Evolutionary conservation across 1,140 invertebrate genomes (phyloP).

Genomic region (Lepidostoma basale): DNA sequence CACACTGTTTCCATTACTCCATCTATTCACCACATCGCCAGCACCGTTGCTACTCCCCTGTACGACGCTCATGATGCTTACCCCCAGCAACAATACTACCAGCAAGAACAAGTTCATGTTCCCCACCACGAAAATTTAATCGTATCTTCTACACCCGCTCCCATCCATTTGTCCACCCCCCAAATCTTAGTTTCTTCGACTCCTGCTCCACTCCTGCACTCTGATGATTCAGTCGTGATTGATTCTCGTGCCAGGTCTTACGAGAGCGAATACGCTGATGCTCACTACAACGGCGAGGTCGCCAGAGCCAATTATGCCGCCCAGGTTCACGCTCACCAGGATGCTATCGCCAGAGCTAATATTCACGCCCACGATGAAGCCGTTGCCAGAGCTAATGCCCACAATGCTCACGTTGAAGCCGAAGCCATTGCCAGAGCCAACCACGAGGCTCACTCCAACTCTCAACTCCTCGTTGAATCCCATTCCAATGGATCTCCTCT

Average conservation of each 20-base stretch:
- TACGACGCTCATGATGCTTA: slow-evolving; percentile 12
- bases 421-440: slow-evolving; percentile 51
- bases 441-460: slow-evolving; percentile 25
- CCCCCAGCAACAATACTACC: not conserved
- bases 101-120: too few species aligned
- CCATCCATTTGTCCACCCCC: slow-evolving; percentile 45
- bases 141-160: slow-evolving; percentile 41
- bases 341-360: slow-evolving; percentile 50
- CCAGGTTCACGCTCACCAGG: slow-evolving; percentile 30
- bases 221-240: slow-evolving; percentile 52
- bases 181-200: slow-evolving; percentile 42
- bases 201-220: slow-evolving; percentile 36
- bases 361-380: slow-evolving; percentile 39
- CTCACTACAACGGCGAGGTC: slow-evolving; percentile 40
- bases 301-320: slow-evolving; percentile 18
- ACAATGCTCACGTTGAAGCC: slow-evolving; percentile 20
- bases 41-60: slow-evolving; percentile 28
- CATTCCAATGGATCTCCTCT: slow-evolving; percentile 50
- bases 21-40: slow-evolving; percentile 32
- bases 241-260: slow-evolving; percentile 51
- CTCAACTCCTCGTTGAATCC: slow-evolving; percentile 44
- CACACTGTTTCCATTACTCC: slow-evolving; percentile 45
- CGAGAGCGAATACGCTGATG: slow-evolving; percentile 23
- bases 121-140: slow-evolving; percentile 34
- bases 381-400: slow-evolving; percentile 23